These are phyloP conservation scores for Malurus leucopterus DNA, from an alignment of 2,797 vertebrate species.

Conservation along the genomic window DNA sequence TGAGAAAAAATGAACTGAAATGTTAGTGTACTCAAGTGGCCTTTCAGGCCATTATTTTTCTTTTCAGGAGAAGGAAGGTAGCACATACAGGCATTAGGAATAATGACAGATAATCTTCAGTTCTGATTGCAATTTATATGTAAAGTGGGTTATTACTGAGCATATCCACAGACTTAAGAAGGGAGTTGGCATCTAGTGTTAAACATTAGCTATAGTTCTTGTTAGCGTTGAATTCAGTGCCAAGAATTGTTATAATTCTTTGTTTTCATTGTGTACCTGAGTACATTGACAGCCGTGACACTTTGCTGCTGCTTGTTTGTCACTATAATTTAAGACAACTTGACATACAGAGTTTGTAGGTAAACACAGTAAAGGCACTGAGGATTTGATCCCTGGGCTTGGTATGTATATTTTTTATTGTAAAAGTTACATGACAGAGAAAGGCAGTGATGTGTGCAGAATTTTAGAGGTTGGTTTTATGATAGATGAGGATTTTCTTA, in stretches of 20 bases:
- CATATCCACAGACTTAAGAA: neutral
- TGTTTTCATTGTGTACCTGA: neutral
- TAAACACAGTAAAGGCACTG: neutral
- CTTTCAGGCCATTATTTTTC: neutral
- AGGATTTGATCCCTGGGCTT: neutral
- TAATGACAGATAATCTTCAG: neutral
- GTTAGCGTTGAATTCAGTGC: neutral
- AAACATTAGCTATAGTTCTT: neutral
- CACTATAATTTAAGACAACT: neutral
- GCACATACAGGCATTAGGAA: neutral
- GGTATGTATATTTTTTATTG: neutral
- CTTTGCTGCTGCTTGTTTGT: slow-evolving; percentile 1
- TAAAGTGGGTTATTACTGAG: neutral
- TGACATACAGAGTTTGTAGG: neutral
- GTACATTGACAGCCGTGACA: neutral
- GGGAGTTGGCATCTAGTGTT: neutral
- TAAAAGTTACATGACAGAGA: neutral
- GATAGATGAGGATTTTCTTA: neutral
- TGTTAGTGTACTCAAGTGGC: neutral
- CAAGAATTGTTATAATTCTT: neutral
- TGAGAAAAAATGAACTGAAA: neutral
- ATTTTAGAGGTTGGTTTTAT: neutral
- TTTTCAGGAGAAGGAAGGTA: neutral
- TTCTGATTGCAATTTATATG: neutral
- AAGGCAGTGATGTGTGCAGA: neutral